Evolutionary conservation across 2,888 invertebrate genomes (phyloP).

Genomic region (Crioceris asparagi): DNA sequence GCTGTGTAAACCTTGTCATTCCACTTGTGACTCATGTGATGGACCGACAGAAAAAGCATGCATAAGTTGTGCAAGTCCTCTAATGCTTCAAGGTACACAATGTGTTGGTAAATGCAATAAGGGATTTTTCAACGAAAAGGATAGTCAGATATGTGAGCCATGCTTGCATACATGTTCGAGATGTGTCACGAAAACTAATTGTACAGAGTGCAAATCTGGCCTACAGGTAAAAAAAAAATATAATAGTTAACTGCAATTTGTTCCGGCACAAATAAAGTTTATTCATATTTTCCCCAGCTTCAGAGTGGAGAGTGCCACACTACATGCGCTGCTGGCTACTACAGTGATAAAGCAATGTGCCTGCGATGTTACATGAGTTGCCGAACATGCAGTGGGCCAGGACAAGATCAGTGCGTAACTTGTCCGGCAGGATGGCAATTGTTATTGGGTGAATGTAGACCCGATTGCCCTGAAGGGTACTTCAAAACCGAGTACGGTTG

Average conservation of each 20-base stretch:
- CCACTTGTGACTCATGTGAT: conserved; percentile 72
- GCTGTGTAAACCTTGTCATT: conserved; percentile 64
- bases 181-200: conserved; percentile 69
- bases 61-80: conserved; percentile 61
- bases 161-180: conserved; percentile 71
- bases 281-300: conserved; percentile 34
- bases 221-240: conserved; percentile 41
- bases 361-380: conserved; percentile 77
- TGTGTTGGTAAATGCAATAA: conserved; percentile 69
- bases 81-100: conserved; percentile 58
- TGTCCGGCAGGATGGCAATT: conserved; percentile 73
- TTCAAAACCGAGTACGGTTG: conserved; percentile 75
- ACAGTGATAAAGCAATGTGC: conserved; percentile 75
- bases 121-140: conserved; percentile 58
- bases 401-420: conserved; percentile 73
- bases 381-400: conserved; percentile 74
- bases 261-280: background rate
- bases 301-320: conserved; percentile 77
- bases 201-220: conserved; percentile 66
- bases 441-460: conserved; percentile 74
- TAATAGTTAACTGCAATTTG: background rate
- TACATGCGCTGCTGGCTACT: conserved; percentile 71
- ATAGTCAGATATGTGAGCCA: conserved; percentile 53
- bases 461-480: conserved; percentile 78
- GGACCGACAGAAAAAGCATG: conserved; percentile 65